Evolutionary conservation across 2,888 invertebrate genomes (phyloP).

Genomic region (Sarcophaga carnaria): DNA sequence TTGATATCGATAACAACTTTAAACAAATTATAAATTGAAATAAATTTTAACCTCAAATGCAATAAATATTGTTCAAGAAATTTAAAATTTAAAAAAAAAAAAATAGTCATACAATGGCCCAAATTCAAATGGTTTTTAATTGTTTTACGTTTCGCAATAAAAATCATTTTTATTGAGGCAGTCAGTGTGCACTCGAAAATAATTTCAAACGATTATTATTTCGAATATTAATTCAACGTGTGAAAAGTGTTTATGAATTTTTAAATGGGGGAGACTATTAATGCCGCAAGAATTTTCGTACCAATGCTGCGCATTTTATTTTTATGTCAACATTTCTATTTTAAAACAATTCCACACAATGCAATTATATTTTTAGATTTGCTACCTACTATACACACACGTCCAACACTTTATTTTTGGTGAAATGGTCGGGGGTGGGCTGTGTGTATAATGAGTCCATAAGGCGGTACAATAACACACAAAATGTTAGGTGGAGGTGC

Average conservation of each 20-base stretch:
- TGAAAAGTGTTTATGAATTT: conserved; percentile 46
- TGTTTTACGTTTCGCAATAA: neutral
- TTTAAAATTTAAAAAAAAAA: neutral
- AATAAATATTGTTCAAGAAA: neutral
- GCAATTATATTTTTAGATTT: conserved; percentile 50
- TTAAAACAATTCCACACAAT: conserved; percentile 52
- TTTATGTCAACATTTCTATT: conserved; percentile 47
- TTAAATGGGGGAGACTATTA: conserved; percentile 32
- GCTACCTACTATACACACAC: conserved; percentile 16
- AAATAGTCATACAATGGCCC: neutral
- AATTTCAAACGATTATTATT: conserved; percentile 9
- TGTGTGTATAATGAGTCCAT: conserved; percentile 17
- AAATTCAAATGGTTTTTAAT: neutral
- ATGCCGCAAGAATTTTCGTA: conserved; percentile 20
- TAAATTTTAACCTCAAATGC: neutral
- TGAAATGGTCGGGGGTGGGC: neutral
- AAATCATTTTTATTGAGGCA: neutral
- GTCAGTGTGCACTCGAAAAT: conserved; percentile 7
- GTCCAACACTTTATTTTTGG: neutral
- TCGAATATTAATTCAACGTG: neutral
- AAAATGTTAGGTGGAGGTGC: conserved; percentile 21
- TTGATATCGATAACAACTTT: no score
- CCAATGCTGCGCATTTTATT: conserved; percentile 52
- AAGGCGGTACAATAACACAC: neutral
- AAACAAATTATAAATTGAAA: no score